These are phyloP conservation scores for Oligia strigilis DNA, from an alignment of 2,888 invertebrate species.

Conservation along the genomic window DNA sequence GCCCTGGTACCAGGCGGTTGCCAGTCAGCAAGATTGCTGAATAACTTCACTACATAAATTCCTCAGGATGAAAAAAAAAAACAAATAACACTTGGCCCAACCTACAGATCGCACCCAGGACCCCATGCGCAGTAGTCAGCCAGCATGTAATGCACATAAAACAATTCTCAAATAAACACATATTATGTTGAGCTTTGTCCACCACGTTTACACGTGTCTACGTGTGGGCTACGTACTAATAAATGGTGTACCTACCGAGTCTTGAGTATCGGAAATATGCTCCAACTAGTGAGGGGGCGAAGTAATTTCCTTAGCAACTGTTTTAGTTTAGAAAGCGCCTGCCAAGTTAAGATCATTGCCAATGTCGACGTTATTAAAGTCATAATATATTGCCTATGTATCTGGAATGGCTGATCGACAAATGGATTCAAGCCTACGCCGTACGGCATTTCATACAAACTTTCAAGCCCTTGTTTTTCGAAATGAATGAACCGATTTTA, in stretches of 20 bases:
- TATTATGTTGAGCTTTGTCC: conserved; percentile 20
- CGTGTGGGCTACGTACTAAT: conserved; percentile 38
- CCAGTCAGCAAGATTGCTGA: background rate
- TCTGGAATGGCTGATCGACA: background rate
- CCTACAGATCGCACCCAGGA: no score
- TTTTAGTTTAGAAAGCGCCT: conserved; percentile 22
- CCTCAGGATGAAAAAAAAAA: background rate
- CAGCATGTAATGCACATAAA: background rate
- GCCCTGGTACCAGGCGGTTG: background rate
- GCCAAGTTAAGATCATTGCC: conserved; percentile 49
- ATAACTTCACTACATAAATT: background rate
- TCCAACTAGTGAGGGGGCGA: conserved; percentile 37
- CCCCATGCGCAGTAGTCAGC: background rate
- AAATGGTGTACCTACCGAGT: conserved; percentile 25
- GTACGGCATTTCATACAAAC: no score
- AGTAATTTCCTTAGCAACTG: conserved; percentile 44
- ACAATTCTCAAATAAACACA: conserved; percentile 14
- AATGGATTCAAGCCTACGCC: background rate
- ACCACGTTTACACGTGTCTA: conserved; percentile 30
- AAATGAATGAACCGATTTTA: no score
- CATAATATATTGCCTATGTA: conserved; percentile 8
- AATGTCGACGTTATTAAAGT: conserved; percentile 15
- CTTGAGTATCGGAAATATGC: conserved; percentile 35
- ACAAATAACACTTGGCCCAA: background rate
- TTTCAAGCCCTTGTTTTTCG: no score